Base-by-base conservation (phyloP, 2,888 invertebrate species). In the Luffia ferchaultella region DNA sequence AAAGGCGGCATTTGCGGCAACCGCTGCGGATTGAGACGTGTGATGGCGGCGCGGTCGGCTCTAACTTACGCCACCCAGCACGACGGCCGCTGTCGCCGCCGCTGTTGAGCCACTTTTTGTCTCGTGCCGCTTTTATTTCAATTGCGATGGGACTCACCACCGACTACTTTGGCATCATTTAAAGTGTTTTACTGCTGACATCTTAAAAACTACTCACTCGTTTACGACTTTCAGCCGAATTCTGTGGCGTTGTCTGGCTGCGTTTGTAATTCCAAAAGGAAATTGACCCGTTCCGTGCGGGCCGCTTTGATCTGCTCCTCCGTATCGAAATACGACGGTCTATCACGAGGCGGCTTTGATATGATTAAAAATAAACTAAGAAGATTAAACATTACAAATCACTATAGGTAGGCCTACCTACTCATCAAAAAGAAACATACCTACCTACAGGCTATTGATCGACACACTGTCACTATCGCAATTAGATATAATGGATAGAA, bases 11-110 rank as follows among this genome's bases (percentile, higher is more conserved):
- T 77, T 54, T 51, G 69, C 73, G 76, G 74, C 68, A 73, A 72
- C 76, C 74, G 76, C 78, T 73, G 80, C 79, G 82, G 84, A 84
- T 85, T 84, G 82, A 80, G 83, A 82, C 78, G 82, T 82, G 82
- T 77, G 73, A 76, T 74, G 78, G 79, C 78, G 84, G 76, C 72
- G 80, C 20, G 2, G 45, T 15, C 20, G 16, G 20, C 50, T 18
- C n/a, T n/a, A n/a, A n/a, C n/a, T n/a, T n/a, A 9, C 46, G 52
- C 46, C 62, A 55, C 63, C 60, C 58, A n/a, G 62, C 59, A 58
- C 60, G 60, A 62, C 62, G 66, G 60, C 61, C 50, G 54, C 60
- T 60, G 59, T 62, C 62, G 65, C 59, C 61, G 50, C 53, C 59
- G 56, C 59, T 57, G 56, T 60, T 54, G 50, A 52, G 49, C 54